Percentiles rank a stretch among this genome's conserved stretches.
phyloP scores from a whole-genome alignment of 2,113 vertebrate genomes.

The Zapus hudsonius region DNA sequence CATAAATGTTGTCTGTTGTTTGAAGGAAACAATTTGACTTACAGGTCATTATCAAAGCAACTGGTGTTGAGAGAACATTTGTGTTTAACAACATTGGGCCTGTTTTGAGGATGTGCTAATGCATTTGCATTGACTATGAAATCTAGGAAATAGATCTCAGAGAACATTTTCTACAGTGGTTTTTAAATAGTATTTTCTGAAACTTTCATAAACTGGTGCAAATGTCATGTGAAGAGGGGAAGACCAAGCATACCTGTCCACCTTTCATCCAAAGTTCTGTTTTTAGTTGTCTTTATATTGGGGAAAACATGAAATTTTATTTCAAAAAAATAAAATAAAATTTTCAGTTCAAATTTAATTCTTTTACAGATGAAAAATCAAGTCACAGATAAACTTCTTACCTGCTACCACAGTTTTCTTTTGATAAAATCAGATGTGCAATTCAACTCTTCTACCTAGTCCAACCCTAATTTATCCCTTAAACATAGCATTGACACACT shows the following conservation, averaged over 20 bases:
- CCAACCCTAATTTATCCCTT: not conserved
- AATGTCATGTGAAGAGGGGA: not conserved
- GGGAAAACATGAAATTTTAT: not conserved
- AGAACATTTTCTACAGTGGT: not conserved
- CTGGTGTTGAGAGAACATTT: not conserved
- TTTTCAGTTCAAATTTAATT: not conserved
- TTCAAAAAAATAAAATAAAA: slow-evolving; percentile 40
- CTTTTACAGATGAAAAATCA: not conserved
- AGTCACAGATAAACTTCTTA: not conserved
- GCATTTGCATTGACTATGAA: not conserved
- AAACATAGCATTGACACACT: not conserved
- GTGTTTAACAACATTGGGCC: not conserved
- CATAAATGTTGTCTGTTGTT: not conserved
- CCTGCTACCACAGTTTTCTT: not conserved
- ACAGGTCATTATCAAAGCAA: not conserved
- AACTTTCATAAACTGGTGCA: not conserved
- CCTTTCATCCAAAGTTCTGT: not conserved
- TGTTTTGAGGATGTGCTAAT: not conserved
- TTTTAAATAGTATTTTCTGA: not conserved
- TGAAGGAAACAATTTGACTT: not conserved
- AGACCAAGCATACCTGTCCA: not conserved
- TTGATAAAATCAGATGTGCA: not conserved
- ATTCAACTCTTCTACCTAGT: not conserved
- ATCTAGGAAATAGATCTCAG: not conserved
- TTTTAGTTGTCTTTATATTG: not conserved